Evolutionary conservation across 1,140 invertebrate genomes (phyloP).

Genomic region (Papilio aristodemus): DNA sequence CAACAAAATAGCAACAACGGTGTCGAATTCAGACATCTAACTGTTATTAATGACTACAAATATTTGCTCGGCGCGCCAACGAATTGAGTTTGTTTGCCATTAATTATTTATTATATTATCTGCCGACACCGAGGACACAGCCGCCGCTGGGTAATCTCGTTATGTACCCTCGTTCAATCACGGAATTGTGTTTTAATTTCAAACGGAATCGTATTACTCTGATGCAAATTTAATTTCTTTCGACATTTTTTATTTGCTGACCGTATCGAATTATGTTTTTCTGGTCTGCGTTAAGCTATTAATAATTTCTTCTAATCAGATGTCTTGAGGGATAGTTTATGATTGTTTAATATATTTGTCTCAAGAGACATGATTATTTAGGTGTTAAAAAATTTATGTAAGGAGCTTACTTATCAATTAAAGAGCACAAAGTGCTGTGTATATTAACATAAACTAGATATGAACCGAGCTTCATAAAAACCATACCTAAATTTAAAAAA

Average conservation of each 20-base stretch:
- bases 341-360: too few species aligned
- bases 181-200: constrained; percentile 25
- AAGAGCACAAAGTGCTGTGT: too few species aligned
- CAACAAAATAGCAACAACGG: constrained; percentile 11
- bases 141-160: constrained; percentile 1
- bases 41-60: constrained; percentile 25
- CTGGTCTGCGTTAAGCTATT: too few species aligned
- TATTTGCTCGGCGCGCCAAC: constrained; percentile 20
- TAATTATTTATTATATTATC: constrained; percentile 30
- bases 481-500: too few species aligned
- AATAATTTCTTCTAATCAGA: too few species aligned
- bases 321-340: too few species aligned
- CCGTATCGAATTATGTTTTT: background rate
- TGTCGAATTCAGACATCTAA: background rate
- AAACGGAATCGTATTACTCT: background rate
- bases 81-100: constrained; percentile 29
- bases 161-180: constrained; percentile 25
- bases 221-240: background rate
- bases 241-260: background rate
- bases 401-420: too few species aligned
- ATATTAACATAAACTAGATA: too few species aligned
- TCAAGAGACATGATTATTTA: too few species aligned
- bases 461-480: too few species aligned
- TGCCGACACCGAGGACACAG: constrained; percentile 3
- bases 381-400: too few species aligned